Conservation (phyloP, 2,888 invertebrate genomes). For the Nomada goodeniana region DNA sequence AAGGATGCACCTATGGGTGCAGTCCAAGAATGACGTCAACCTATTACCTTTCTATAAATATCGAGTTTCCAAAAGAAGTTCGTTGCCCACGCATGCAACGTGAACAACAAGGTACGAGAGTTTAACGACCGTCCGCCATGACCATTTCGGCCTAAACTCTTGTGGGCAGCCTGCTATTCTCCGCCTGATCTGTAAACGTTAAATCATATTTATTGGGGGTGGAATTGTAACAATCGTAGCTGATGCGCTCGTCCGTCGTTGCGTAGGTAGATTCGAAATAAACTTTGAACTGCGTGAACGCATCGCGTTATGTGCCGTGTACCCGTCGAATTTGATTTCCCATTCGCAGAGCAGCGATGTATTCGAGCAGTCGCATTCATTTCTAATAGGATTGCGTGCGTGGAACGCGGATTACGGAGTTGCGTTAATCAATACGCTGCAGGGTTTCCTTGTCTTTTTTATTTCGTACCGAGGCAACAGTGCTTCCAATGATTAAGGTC, state of each 20-base stretch:
- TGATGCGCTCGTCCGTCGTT: too few species aligned
- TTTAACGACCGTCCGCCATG: conserved; percentile 56
- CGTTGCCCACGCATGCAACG: conserved; percentile 71
- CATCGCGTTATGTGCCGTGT: neutral
- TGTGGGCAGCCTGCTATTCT: neutral
- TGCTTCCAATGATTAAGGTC: too few species aligned
- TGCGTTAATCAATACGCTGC: conserved; percentile 2
- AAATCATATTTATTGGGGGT: neutral
- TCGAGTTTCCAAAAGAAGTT: conserved; percentile 76
- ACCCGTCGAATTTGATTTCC: too few species aligned
- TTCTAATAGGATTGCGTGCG: conserved; percentile 35
- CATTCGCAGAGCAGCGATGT: neutral
- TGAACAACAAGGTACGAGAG: conserved; percentile 41
- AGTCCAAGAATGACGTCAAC: conserved; percentile 76
- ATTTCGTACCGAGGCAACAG: neutral
- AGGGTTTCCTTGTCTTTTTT: conserved; percentile 20
- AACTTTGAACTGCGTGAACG: too few species aligned
- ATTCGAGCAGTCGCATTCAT: conserved; percentile 6
- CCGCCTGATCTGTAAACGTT: neutral
- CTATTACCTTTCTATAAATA: conserved; percentile 80
- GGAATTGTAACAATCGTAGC: too few species aligned
- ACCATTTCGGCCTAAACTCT: neutral
- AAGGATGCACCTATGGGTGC: conserved; percentile 59
- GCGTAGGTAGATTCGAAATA: too few species aligned
- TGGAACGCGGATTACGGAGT: conserved; percentile 14